Base-by-base conservation (phyloP, 2,797 vertebrate species). In the Etheostoma nigrum region DNA sequence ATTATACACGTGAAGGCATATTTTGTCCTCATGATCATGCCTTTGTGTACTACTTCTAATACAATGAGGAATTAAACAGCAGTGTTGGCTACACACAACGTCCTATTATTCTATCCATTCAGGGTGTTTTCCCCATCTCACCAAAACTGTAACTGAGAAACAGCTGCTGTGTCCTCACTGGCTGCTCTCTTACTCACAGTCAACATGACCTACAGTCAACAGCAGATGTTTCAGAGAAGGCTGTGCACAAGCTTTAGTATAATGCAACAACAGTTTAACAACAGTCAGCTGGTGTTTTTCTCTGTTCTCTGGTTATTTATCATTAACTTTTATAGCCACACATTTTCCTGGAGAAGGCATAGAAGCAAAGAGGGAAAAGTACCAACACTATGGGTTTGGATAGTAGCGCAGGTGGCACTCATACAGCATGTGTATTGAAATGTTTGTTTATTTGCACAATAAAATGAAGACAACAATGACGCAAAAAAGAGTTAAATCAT, bases 61-160 rank as follows among this genome's bases (percentile, higher is more conserved):
- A 64, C 10, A 54, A 27, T 49, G 55, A 61, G 4, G 10, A 65
- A 21, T 13, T 19, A 48, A 19, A 19, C 4, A 42, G 4, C 57
- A 27, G 4, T 33, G 1, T 51, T 48, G 2, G 1, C 6, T 11
- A 0, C 2, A 45, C 5, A 30, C 14, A 19, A 4, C n/a, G 23
- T 15, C 1, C 11, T 16, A 10, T 52, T 67, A 21, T 72, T 69
- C 1, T 15, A 19, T 9, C 18, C 9, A 0, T 66, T 42, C 53
- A 54, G 21, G 64, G 74, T 80, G 27, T 79, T 79, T 79, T 57
- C 67, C 74, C 25, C 6, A 1, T 42, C n/a, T 59, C 36, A 72
- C 9, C 64, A 80, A 83, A 90, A 88, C 72, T 76, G 79, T 30
- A 87, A 92, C 87, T 74, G 89, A 92, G 71, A 93, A 87, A 86